Base-by-base conservation (phyloP, 2,797 vertebrate genomes). In the Phalanger gymnotis region DNA sequence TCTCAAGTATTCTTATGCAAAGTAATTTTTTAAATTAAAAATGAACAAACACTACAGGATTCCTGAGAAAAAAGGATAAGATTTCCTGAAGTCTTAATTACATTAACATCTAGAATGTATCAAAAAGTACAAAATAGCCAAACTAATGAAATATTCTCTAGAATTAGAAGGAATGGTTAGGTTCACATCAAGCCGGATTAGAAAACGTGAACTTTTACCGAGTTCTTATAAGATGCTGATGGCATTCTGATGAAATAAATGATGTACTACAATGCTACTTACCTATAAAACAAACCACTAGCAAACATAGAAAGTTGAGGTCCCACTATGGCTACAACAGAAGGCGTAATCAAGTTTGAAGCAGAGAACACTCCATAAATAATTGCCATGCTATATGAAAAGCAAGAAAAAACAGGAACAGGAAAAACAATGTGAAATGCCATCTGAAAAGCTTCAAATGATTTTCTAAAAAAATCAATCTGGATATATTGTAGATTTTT, bases 341-440 rank as follows among this genome's bases (percentile, higher is more conserved):
- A 99, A 0, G 99, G 99, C 0, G 99, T 99, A 11, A 99, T 98
- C 90, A 99, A 98, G 98, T 99, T 99, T 51, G 99, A 99, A 0
- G 99, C 99, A 0, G 99, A 99, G 98, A 99, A 99, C 11, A 99
- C 99, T 1, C 99, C 99, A 53, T 99, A 99, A 98, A 99, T 99
- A 98, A 99, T 99, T 34, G 99, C 99, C 99, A 99, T 99, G 98
- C 99, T 99, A 54, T 19, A 95, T 0, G 93, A 95, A 56, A 5
- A 52, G 56, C 56, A 57, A 28, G 56, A 27, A 34, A 89, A 55
- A 81, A 40, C 9, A 40, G 7, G 22, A n/a, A 81, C n/a, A 40
- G 34, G 81, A 34, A 81, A 92, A 81, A 90, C 58, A 1, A 16
- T 52, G 73, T 95, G 27, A 81, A 58, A 87, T 25, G 1, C 12